Evolutionary conservation across 2,888 invertebrate genomes (phyloP).

Genomic region (Tiliacea citrago): DNA sequence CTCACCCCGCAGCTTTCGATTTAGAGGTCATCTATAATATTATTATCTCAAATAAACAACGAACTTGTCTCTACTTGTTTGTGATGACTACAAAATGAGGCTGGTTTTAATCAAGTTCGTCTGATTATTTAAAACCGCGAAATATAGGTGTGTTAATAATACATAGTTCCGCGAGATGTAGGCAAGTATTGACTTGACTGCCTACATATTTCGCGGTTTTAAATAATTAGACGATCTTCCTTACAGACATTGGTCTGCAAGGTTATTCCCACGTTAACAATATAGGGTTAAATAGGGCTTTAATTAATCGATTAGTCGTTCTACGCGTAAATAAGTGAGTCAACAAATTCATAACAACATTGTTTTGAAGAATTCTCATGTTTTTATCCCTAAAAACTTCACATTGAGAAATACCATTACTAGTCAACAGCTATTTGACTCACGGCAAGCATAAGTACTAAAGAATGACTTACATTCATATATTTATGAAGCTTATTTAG

Average conservation of each 20-base stretch:
- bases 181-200: too few species aligned
- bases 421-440: conserved; percentile 19
- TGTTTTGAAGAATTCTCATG: conserved; percentile 16
- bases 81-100: conserved; percentile 30
- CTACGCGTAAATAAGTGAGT: conserved; percentile 42
- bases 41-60: conserved; percentile 55
- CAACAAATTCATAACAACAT: conserved; percentile 22
- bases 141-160: background rate
- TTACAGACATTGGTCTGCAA: too few species aligned
- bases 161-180: too few species aligned
- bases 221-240: too few species aligned
- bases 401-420: conserved; percentile 33
- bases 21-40: conserved; percentile 69
- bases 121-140: conserved; percentile 1
- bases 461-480: background rate
- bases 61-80: conserved; percentile 58
- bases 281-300: background rate
- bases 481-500: background rate
- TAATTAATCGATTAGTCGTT: background rate
- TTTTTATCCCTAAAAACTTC: conserved; percentile 41
- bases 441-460: conserved; percentile 7
- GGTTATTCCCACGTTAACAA: background rate
- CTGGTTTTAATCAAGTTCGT: conserved; percentile 15
- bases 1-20: conserved; percentile 69
- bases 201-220: too few species aligned